Evolutionary conservation across 2,797 vertebrate species (phyloP), one percentile per base, ranked within the genome.

Genomic region (Halcyon badia): DNA sequence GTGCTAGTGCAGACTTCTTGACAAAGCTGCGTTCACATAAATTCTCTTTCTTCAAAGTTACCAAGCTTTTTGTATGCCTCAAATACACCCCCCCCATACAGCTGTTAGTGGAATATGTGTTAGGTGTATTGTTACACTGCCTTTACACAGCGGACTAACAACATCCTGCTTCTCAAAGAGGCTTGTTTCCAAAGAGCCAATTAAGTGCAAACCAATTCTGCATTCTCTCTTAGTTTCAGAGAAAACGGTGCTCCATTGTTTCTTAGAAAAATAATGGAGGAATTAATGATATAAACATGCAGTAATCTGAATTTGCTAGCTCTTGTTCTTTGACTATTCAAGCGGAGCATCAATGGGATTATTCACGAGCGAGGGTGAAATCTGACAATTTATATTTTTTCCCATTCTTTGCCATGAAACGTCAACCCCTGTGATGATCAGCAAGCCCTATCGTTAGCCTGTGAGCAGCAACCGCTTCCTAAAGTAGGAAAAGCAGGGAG

Each of bases 121-220:
- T 87, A 68, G 69, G 64, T 76, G 41, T 84, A 88, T 70, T 87
- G 70, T 76, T 77, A 87, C 77, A 46, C 60, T 80, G 66, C 44
- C 88, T 82, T 91, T 79, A 58, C 86, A 58, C 28, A 68, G 66
- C 1, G 37, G 26, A 65, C 75, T 85, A 83, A 92, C 56, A 97
- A 96, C 83, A 92, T 87, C 81, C 92, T 95, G 71, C 64, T 93
- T 94, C 68, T 68, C 90, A 79, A 77, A 93, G 62, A 75, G 51
- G 62, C 56, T 87, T 31, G 48, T 87, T 94, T 96, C 93, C 84
- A 89, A 97, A 77, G 83, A 89, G 48, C 81, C 88, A 96, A 73
- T 92, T 96, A 96, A 96, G 75, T 92, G 86, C 85, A 97, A 95
- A 93, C 60, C 77, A 94, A 95, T 86, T 86, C 88, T 82, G 62